These are phyloP conservation scores for Caradrina clavipalpis DNA, from an alignment of 2,888 invertebrate species.

Conservation along the genomic window DNA sequence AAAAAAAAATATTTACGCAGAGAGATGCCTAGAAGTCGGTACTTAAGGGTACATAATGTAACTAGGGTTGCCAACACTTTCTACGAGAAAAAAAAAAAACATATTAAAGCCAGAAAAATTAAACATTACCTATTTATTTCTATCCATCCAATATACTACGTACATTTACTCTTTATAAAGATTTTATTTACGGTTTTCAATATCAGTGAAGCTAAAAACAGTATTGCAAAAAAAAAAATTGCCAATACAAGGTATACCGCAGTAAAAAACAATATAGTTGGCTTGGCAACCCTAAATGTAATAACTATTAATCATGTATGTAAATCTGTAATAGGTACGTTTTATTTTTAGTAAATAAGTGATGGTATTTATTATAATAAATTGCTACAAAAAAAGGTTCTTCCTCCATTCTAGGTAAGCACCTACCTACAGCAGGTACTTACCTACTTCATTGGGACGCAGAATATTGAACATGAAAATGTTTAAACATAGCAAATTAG, in stretches of 20 bases:
- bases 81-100: too few relatives aligned
- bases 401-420: background rate
- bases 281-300: background rate
- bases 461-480: background rate
- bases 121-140: too few relatives aligned
- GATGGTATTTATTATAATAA: background rate
- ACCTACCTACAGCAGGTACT: too few relatives aligned
- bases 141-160: too few relatives aligned
- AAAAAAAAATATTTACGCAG: background rate
- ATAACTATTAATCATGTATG: constrained; percentile 13
- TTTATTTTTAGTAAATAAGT: background rate
- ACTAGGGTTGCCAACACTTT: background rate
- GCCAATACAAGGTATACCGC: too few relatives aligned
- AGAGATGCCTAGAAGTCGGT: too few relatives aligned
- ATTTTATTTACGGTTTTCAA: too few relatives aligned
- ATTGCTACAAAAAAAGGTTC: constrained; percentile 22
- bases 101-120: too few relatives aligned
- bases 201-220: too few relatives aligned
- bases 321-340: constrained; percentile 5
- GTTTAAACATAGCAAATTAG: background rate
- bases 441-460: constrained; percentile 10
- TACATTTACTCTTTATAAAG: too few relatives aligned
- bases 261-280: too few relatives aligned
- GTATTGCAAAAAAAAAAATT: too few relatives aligned
- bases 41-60: background rate